Evolutionary conservation across 2,113 vertebrate genomes (phyloP).

Genomic region (Coryphaenoides rupestris): DNA sequence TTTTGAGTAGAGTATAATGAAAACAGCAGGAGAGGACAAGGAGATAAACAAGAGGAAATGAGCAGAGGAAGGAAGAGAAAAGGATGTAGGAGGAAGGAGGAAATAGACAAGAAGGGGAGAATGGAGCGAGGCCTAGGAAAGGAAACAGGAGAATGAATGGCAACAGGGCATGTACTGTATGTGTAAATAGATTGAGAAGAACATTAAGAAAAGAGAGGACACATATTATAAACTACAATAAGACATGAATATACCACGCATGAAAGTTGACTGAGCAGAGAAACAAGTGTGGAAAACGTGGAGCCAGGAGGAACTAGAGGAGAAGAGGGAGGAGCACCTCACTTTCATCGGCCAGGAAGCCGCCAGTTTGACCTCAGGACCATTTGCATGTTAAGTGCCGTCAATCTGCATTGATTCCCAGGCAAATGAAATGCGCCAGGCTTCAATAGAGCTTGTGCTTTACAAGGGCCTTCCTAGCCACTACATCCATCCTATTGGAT

Average conservation of each 20-base stretch:
- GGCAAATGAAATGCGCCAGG: slow-evolving; percentile 91
- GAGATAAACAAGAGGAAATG: background rate
- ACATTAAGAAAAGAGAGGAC: too few relatives aligned
- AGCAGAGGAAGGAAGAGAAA: background rate
- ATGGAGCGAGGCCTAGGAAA: too few relatives aligned
- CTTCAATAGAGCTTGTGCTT: slow-evolving; percentile 88
- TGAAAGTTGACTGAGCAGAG: too few relatives aligned
- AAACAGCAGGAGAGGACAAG: background rate
- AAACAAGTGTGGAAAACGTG: too few relatives aligned
- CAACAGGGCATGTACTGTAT: background rate
- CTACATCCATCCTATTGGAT: slow-evolving; percentile 91
- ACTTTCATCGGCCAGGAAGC: slow-evolving; percentile 56
- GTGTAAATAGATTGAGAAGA: too few relatives aligned
- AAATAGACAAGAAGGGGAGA: too few relatives aligned
- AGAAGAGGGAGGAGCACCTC: too few relatives aligned
- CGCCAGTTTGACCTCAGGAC: slow-evolving; percentile 62
- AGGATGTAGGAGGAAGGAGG: background rate
- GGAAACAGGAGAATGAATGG: background rate
- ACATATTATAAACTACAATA: too few relatives aligned
- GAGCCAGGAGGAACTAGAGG: background rate
- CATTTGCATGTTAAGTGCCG: slow-evolving; percentile 94
- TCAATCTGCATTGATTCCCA: slow-evolving; percentile 92
- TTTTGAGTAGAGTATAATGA: background rate
- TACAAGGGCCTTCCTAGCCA: slow-evolving; percentile 80
- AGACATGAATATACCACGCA: too few relatives aligned